These are phyloP conservation scores for Stomatorhinus ivindoensis DNA, from an alignment of 2,113 vertebrate species.

Conservation along the genomic window DNA sequence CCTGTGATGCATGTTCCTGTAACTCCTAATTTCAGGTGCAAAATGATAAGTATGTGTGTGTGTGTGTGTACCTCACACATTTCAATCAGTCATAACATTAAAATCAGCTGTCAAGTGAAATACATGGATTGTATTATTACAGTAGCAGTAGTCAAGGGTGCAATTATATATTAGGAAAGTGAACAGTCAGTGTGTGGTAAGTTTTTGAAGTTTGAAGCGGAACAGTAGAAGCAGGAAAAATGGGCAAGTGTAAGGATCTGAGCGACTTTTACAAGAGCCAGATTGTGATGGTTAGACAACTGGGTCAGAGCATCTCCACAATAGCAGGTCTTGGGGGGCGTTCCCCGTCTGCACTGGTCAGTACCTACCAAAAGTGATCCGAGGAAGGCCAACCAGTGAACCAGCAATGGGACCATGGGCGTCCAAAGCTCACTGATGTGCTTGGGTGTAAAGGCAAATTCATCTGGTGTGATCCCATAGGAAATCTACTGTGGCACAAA, in stretches of 20 bases:
- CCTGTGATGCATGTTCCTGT: background rate
- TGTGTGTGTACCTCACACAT: background rate
- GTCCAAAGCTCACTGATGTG: too few species aligned
- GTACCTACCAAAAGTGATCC: too few species aligned
- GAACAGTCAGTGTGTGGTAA: too few species aligned
- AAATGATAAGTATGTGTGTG: too few species aligned
- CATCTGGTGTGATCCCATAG: background rate
- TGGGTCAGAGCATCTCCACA: background rate
- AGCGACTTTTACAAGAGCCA: background rate
- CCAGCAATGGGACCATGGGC: too few species aligned
- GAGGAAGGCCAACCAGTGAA: too few species aligned
- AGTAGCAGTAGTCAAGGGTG: background rate
- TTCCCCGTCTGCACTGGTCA: too few species aligned
- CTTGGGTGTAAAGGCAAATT: background rate
- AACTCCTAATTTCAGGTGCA: background rate
- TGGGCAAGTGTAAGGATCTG: background rate
- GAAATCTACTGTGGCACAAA: background rate
- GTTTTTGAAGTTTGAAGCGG: too few species aligned
- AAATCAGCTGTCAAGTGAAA: background rate
- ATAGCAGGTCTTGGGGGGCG: background rate
- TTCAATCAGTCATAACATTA: background rate
- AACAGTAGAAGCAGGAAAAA: background rate
- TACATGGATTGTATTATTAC: background rate
- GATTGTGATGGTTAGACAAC: background rate
- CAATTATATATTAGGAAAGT: too few species aligned